Conservation (phyloP, 2,113 vertebrate genomes). For the Neodon shergylaensis region DNA sequence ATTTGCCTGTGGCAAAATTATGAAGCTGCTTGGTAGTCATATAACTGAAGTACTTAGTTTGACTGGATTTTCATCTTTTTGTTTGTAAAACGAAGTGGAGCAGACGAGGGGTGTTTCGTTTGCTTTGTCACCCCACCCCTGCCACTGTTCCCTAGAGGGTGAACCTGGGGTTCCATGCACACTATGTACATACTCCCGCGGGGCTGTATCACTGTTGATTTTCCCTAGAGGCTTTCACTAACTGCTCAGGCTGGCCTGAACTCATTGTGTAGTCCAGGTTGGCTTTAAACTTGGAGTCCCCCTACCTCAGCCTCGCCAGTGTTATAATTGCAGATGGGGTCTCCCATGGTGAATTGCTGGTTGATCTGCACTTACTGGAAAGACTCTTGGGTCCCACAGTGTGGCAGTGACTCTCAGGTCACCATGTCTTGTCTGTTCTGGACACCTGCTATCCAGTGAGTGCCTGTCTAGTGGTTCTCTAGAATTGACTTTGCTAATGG, state of each 20-base stretch:
- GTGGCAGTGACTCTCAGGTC: not conserved
- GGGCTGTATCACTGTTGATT: not conserved
- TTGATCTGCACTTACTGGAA: not conserved
- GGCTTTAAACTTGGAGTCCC: not conserved
- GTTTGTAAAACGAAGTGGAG: slow-evolving; percentile 13
- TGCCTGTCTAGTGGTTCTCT: not conserved
- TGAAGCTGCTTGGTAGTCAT: not conserved
- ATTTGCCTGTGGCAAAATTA: not conserved
- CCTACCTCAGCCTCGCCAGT: not conserved
- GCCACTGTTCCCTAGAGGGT: not conserved
- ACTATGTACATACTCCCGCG: not conserved
- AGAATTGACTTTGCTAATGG: not conserved
- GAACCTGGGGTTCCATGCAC: not conserved
- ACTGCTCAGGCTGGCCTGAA: not conserved
- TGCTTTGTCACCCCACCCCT: not conserved
- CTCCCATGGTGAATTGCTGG: not conserved
- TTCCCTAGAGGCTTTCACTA: not conserved
- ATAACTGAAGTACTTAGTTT: not conserved
- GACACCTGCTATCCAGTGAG: rapidly evolving
- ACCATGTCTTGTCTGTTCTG: not conserved
- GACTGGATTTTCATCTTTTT: not conserved
- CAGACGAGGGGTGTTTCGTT: not conserved
- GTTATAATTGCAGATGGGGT: not conserved
- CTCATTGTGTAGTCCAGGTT: not conserved
- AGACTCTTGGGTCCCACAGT: not conserved